These are phyloP conservation scores for Eudyptes chrysolophus DNA, from an alignment of 2,113 vertebrate genomes.

Conservation along the genomic window DNA sequence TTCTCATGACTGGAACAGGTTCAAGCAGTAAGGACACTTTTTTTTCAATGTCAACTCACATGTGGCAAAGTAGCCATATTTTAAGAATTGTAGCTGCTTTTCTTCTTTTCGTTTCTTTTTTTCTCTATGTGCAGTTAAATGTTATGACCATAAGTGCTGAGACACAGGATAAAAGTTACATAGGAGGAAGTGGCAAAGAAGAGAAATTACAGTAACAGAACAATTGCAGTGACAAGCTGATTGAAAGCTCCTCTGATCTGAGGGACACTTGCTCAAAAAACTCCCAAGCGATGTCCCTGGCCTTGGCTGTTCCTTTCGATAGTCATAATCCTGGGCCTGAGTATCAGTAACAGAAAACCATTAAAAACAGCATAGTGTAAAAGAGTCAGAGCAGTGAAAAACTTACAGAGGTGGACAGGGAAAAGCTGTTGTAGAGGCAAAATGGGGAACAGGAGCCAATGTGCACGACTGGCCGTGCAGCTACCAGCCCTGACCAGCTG, in stretches of 20 bases:
- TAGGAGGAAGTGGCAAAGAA: neutral
- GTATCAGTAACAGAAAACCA: neutral
- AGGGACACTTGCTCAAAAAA: neutral
- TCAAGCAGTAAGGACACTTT: neutral
- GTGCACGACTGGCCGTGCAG: neutral
- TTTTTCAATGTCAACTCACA: neutral
- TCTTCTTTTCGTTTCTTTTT: neutral
- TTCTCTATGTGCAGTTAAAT: neutral
- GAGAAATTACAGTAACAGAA: neutral
- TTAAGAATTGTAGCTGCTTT: neutral
- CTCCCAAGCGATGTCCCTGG: neutral
- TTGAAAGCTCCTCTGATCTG: neutral
- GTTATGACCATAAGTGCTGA: neutral
- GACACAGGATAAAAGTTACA: neutral
- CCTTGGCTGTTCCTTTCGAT: neutral
- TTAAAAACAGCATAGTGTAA: neutral
- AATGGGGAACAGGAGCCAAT: neutral
- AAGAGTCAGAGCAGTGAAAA: neutral
- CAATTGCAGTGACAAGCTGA: neutral
- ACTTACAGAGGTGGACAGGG: neutral
- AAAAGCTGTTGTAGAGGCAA: neutral
- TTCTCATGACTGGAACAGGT: neutral
- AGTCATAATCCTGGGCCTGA: neutral
- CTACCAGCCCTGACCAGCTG: neutral
- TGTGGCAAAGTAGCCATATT: neutral